phyloP scores from a whole-genome alignment of 2,113 vertebrate species.

The Cyprinodon tularosa region DNA sequence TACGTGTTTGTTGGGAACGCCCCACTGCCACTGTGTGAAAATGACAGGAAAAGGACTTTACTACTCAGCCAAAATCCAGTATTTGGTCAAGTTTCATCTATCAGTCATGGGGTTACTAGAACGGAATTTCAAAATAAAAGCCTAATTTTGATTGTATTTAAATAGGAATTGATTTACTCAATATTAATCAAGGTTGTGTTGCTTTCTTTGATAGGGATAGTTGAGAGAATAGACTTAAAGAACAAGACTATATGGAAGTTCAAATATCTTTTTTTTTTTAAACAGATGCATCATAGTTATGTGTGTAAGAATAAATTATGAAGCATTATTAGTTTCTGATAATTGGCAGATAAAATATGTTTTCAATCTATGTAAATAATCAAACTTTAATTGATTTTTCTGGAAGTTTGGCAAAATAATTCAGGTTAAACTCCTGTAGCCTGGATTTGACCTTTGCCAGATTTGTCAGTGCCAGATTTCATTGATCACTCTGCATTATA shows the following conservation, averaged over 20 bases:
- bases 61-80: slow-evolving; percentile 27
- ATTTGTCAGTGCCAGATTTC: too few relatives aligned
- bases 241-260: background rate
- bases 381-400: too few relatives aligned
- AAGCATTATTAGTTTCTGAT: too few relatives aligned
- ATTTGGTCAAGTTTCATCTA: background rate
- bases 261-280: background rate
- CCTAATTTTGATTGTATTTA: background rate
- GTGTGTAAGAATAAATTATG: background rate
- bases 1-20: slow-evolving; percentile 61
- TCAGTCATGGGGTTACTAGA: background rate
- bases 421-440: too few relatives aligned
- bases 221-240: background rate
- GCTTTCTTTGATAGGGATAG: background rate
- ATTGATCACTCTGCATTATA: background rate
- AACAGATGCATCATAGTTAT: background rate
- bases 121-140: slow-evolving; percentile 43
- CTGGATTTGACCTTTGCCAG: too few relatives aligned
- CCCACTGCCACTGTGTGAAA: slow-evolving; percentile 68
- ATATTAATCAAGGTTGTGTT: background rate
- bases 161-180: background rate
- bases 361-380: too few relatives aligned
- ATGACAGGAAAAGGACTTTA: slow-evolving; percentile 75
- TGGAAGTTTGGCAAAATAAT: background rate
- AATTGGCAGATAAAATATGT: background rate